Base-by-base conservation (phyloP, 2,113 vertebrate species). In the Sander lucioperca region DNA sequence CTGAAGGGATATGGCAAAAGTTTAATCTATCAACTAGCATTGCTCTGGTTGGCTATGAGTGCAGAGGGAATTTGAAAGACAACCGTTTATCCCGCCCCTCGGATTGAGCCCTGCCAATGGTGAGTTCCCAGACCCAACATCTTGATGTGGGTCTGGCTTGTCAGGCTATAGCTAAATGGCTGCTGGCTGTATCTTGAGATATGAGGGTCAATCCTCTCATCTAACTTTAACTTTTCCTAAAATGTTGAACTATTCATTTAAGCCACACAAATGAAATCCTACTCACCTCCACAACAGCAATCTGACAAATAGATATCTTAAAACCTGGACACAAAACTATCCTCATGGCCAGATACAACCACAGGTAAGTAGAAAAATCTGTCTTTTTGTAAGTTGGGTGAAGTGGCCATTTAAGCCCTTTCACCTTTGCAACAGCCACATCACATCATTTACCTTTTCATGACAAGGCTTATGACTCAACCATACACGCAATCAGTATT, bases 391-490 rank as follows among this genome's bases (percentile, higher is more conserved):
- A 43, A 43, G 11, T 43, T 43, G 39, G 39, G 39, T 43, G 39
- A 43, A 43, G 39, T 11, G 39, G 12, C 27, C 57, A 62, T 67
- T 62, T 58, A 74, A 65, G 18, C 36, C 0, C 14, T 5, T 47
- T 74, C 47, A 54, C 23, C 63, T 25, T 15, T 25, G 11, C 50
- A 57, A 23, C 64, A 83, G 39, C 62, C 62, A 14, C 74, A 71
- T 74, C 61, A 21, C 74, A 65, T 78, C 30, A 39, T 64, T 80
- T 45, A 23, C n/a, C 25, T 54, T 25, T 65, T 48, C 47, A n/a
- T 74, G 67, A 71, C 61, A 5, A 70, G 65, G 45, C 33, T 59
- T 48, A 27, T 75, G 27, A 79, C 39, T 89, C 74, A 53, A 56
- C 65, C 64, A 51, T 6, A 7, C 45, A 23, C 9, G 10, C 58